Base-by-base conservation (phyloP, 2,113 vertebrate species). In the Prunella fulvescens region DNA sequence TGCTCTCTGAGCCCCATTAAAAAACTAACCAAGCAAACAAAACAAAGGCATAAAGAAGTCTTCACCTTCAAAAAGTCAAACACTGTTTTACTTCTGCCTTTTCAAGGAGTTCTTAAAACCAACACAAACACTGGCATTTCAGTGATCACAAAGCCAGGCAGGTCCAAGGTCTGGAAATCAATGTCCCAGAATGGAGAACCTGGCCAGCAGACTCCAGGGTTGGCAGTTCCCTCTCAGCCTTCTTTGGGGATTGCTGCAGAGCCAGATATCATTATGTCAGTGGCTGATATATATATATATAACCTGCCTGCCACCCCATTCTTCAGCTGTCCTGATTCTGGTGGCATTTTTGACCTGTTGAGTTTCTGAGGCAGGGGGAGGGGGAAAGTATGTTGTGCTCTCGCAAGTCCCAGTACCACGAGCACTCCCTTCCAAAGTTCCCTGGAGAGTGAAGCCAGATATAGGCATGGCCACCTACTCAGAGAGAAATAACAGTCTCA, bases 161-260 rank as follows among this genome's bases (percentile, higher is more conserved):
- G 4, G 6, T 58, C 39, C 0, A 0, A 42, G 33, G 6, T 77
- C 58, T 72, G 26, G 35, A 88, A 92, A 60, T 60, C 33, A 18
- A 5, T 0, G 0, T 48, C 26, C 24, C 20, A 24, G 29, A 47
- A 44, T 0, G 0, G 17, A 20, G 7, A 84, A 13, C 19, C 20
- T 26, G 33, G 8, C 29, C 51, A 42, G 39, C 19, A 71, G 57
- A 26, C 20, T 39, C 40, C 0, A 3, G 77, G 67, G 33, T 5
- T 5, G 3, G 26, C 20, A 76, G 7, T 3, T 80, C 40, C 20
- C 15, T 57, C 14, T 42, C 31, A 79, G 19, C 23, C 29, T 5
- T 1, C 31, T 13, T 5, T 12, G 10, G 26, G 48, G 22, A 44
- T 22, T 77, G 3, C 29, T 81, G 24, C 18, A 26, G 11, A 83